Evolutionary conservation across 2,113 vertebrate genomes (phyloP).

Genomic region (Zosterops hypoxanthus): DNA sequence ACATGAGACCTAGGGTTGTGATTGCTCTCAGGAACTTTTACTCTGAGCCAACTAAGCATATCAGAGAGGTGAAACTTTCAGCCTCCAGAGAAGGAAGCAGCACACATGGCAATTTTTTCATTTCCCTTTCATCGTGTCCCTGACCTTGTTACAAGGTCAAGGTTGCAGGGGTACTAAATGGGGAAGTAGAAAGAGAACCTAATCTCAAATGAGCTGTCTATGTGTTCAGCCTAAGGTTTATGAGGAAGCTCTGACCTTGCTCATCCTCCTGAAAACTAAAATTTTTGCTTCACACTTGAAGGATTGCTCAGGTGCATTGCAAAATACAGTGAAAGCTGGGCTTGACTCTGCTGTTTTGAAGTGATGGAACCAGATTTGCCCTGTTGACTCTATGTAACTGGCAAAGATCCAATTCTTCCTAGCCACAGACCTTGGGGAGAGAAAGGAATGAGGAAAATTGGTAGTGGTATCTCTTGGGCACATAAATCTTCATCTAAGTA

Average conservation of each 20-base stretch:
- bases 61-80: conserved; percentile 45
- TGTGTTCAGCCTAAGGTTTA: background rate
- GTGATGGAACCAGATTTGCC: background rate
- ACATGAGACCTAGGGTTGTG: conserved; percentile 12
- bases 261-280: background rate
- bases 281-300: background rate
- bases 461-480: background rate
- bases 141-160: conserved; percentile 17
- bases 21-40: conserved; percentile 36
- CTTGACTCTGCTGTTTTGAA: background rate
- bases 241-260: background rate
- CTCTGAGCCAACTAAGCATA: conserved; percentile 30
- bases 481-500: conserved; percentile 52
- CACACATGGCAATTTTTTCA: background rate
- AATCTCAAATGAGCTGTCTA: background rate
- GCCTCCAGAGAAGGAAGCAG: conserved; percentile 7
- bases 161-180: background rate
- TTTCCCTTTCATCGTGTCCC: conserved; percentile 1
- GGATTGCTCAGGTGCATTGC: background rate
- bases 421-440: background rate
- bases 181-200: background rate
- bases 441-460: background rate
- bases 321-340: background rate
- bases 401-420: background rate
- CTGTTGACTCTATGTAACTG: background rate